phyloP scores from a whole-genome alignment of 2,113 vertebrate genomes.

The Naja naja region DNA sequence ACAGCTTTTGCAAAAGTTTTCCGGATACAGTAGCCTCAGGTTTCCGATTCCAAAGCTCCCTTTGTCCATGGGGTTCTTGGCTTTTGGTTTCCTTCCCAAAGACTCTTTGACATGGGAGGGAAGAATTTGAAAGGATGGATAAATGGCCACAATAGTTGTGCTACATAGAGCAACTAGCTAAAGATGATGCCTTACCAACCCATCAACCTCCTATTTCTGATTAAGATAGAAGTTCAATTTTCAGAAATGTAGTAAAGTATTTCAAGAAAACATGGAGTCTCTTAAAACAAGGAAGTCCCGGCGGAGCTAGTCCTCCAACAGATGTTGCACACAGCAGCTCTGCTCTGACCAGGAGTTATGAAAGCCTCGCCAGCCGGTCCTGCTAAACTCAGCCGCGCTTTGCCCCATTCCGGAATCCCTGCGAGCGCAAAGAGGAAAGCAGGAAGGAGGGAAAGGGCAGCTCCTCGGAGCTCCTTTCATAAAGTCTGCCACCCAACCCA shows the following conservation, averaged over 20 bases:
- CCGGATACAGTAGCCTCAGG: neutral
- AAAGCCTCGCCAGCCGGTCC: neutral
- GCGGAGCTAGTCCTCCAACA: neutral
- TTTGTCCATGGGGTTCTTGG: neutral
- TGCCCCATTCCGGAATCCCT: neutral
- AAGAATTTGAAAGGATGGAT: neutral
- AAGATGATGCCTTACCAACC: neutral
- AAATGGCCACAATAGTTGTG: neutral
- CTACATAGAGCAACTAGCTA: neutral
- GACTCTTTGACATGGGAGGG: neutral
- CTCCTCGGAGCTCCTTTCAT: neutral
- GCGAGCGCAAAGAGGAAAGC: neutral
- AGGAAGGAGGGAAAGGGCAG: neutral
- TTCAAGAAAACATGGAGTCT: conserved; percentile 19
- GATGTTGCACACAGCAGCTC: neutral
- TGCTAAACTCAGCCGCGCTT: neutral
- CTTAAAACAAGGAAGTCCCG: conserved; percentile 15
- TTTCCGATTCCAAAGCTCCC: neutral
- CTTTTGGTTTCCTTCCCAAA: neutral
- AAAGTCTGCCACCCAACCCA: neutral
- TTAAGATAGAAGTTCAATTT: neutral
- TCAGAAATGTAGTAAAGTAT: neutral
- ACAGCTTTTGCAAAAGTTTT: neutral
- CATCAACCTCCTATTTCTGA: neutral
- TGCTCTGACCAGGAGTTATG: neutral